Evolutionary conservation across 2,113 vertebrate genomes (phyloP).

Genomic region (Narcine bancroftii): DNA sequence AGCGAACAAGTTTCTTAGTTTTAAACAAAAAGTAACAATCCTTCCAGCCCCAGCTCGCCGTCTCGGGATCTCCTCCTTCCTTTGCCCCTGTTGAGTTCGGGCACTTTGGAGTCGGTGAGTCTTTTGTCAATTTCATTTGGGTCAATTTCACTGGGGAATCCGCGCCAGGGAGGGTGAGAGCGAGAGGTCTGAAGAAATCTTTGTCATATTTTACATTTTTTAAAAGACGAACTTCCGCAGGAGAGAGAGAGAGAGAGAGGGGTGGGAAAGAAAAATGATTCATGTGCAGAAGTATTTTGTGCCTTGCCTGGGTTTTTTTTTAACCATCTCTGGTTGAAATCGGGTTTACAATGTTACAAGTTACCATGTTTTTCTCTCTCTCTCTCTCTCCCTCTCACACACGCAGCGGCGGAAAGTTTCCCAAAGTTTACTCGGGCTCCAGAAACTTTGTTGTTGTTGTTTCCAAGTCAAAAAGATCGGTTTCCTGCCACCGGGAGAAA

Average conservation of each 20-base stretch:
- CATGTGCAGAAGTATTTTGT: neutral
- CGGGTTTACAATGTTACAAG: neutral
- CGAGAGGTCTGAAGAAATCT: slow-evolving; percentile 25
- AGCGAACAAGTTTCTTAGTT: neutral
- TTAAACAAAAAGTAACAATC: neutral
- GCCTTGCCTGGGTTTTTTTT: neutral
- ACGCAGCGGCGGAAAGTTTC: slow-evolving; percentile 1
- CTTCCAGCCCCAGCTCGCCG: neutral
- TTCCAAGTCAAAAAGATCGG: neutral
- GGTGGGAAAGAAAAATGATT: neutral
- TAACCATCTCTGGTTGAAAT: neutral
- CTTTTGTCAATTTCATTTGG: slow-evolving; percentile 28
- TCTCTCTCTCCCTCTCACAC: neutral
- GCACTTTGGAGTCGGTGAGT: neutral
- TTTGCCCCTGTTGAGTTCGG: neutral
- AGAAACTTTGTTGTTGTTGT: neutral
- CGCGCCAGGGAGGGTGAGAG: neutral
- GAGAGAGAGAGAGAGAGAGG: neutral
- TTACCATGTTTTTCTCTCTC: neutral
- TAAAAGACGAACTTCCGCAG: slow-evolving; percentile 31
- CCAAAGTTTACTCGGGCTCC: neutral
- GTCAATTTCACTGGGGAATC: slow-evolving; percentile 27
- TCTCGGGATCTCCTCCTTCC: neutral
- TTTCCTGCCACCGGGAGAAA: neutral
- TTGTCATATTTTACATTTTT: slow-evolving; percentile 35